phyloP scores from a whole-genome alignment of 2,113 vertebrate genomes.

The Naja naja region DNA sequence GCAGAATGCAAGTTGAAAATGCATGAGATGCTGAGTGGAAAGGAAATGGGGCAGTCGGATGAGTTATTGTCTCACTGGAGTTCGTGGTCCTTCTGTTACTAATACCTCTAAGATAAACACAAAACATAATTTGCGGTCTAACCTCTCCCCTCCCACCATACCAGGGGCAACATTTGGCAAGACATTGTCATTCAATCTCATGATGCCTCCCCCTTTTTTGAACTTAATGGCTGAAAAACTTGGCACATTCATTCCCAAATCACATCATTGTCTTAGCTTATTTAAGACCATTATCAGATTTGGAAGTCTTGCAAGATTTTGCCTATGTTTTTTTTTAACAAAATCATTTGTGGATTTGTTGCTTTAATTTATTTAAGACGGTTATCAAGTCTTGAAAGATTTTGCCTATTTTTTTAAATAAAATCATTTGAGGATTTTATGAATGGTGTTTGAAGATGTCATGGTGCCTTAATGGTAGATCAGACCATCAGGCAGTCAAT shows the following conservation, averaged over 20 bases:
- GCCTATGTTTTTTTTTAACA: background rate
- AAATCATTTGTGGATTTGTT: background rate
- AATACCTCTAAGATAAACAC: background rate
- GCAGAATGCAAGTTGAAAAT: background rate
- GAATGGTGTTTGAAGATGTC: background rate
- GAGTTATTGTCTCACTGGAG: background rate
- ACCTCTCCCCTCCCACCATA: background rate
- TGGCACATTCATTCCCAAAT: background rate
- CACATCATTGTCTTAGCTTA: background rate
- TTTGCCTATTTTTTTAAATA: too few relatives aligned
- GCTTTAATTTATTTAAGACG: background rate
- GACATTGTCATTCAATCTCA: background rate
- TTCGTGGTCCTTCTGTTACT: background rate
- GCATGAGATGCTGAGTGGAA: background rate
- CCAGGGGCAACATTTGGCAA: background rate
- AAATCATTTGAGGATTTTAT: background rate
- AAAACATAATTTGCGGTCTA: background rate
- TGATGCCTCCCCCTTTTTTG: background rate
- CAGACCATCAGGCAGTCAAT: background rate
- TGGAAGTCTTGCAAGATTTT: background rate
- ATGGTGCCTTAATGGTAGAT: background rate
- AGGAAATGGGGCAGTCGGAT: background rate
- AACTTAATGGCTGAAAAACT: background rate
- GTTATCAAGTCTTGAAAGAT: background rate
- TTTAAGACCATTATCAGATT: background rate